Conservation (phyloP, 2,888 invertebrate genomes). For the Monoplex corrugatus region DNA sequence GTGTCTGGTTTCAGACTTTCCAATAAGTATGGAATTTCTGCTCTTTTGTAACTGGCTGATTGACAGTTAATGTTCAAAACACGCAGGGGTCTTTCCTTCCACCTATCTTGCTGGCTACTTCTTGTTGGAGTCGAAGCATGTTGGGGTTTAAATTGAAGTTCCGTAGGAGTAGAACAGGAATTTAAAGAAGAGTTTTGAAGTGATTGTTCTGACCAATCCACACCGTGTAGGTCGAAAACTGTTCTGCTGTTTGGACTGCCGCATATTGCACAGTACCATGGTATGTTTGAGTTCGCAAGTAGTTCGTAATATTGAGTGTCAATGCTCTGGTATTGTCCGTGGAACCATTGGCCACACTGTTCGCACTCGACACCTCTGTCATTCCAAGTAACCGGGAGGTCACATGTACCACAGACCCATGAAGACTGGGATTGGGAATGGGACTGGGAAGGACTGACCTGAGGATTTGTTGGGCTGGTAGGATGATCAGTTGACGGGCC, state of each 20-base stretch:
- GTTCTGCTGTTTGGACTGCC: conserved; percentile 22
- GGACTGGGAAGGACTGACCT: not conserved
- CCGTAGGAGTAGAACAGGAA: conserved; percentile 24
- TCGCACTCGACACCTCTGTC: conserved; percentile 4
- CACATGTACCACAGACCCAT: conserved; percentile 6
- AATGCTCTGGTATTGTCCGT: conserved; percentile 23
- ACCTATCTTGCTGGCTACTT: conserved; percentile 25
- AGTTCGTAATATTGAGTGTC: conserved; percentile 11
- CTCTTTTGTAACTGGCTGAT: not conserved
- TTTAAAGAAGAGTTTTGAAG: not conserved
- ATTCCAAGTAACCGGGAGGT: conserved; percentile 1
- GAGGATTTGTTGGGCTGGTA: too few relatives aligned
- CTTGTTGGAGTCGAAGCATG: conserved; percentile 15
- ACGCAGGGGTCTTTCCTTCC: not conserved
- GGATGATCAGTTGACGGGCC: not conserved
- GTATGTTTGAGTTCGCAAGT: not conserved
- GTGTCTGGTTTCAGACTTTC: conserved; percentile 21
- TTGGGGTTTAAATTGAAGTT: conserved; percentile 12
- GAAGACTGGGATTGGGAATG: conserved; percentile 2
- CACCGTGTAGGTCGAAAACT: conserved; percentile 30
- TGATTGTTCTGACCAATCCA: not conserved
- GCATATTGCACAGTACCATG: conserved; percentile 34
- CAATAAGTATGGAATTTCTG: not conserved
- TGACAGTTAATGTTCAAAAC: conserved; percentile 2
- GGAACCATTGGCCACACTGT: conserved; percentile 38